Conservation (phyloP, 2,113 vertebrate genomes). For the Lonchura striata region DNA sequence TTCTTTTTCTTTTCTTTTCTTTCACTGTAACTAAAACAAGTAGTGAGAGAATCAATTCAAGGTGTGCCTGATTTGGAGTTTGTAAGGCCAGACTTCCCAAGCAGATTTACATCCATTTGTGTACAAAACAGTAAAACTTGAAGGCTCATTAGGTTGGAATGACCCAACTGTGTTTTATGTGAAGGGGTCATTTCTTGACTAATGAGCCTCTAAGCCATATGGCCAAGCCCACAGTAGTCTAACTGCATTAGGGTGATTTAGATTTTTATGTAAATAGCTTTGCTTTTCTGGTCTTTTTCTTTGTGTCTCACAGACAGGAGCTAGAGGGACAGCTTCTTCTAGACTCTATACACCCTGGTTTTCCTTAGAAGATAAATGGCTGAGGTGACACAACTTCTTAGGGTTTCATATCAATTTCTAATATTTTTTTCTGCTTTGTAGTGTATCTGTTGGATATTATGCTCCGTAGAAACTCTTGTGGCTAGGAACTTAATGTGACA, state of each 20-base stretch:
- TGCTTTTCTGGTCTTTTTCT: background rate
- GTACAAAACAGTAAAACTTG: conserved; percentile 50
- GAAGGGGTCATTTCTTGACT: conserved; percentile 64
- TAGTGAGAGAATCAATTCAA: background rate
- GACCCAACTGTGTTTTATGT: conserved; percentile 60
- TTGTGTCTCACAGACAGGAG: background rate
- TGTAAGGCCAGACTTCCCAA: background rate
- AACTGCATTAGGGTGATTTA: conserved; percentile 44
- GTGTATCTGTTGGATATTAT: background rate
- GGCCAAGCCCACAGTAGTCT: conserved; percentile 43
- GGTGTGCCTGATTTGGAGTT: background rate
- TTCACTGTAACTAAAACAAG: background rate
- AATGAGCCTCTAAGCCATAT: conserved; percentile 65
- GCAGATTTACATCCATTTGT: background rate
- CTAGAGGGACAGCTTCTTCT: background rate
- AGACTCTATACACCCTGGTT: background rate
- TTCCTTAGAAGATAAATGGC: background rate
- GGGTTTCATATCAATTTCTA: background rate
- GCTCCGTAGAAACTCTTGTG: background rate
- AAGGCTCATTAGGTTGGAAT: conserved; percentile 66
- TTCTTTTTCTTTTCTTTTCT: background rate
- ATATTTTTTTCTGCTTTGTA: background rate
- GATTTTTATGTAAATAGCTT: conserved; percentile 54
- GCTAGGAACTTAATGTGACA: background rate
- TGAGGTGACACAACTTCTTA: background rate